Evolutionary conservation across 1,140 invertebrate species (phyloP), one percentile per base, ranked within the genome.

Genomic region (Diachasma alloeum): DNA sequence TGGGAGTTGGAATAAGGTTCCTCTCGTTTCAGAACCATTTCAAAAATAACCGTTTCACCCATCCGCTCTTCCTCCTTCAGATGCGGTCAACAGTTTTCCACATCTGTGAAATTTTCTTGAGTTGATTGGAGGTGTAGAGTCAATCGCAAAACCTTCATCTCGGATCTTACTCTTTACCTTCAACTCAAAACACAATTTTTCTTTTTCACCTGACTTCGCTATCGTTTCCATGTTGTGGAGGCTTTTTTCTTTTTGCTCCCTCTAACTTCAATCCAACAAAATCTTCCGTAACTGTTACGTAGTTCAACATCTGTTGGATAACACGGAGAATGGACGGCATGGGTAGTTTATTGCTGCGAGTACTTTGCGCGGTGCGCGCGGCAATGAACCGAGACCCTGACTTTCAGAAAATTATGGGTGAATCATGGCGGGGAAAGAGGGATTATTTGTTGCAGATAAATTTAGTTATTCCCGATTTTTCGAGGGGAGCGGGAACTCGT

Each of bases 1-100:
- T 39, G 67, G 48, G 67, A 72, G 37, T 53, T 56, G 70, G 26
- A 42, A 42, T 71, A 48, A 67, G 74, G 44, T 75, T 44, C 75
- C 53, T 69, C n/a, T 66, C n/a, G 11, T 68, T 68, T 67, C 44
- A 15, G 13, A 42, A 71, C 53, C 66, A 78, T 78, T 78, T 74
- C 22, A 78, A 68, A 77, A 78, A 78, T 78, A 74, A 77, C 75
- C 75, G 75, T 77, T 72, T 77, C 53, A 77, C 75, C 69, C 69
- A 72, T 26, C 56, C 46, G 11, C 26, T 53, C 19, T 36, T n/a
- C 24, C 68, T 70, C 39, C 68, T 42, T 72, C 44, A 24, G 69
- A 26, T 63, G 59, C 59, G 59, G 59, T 63, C 59, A 63, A 31
- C 19, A 26, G 59, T 26, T 63, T 63, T 63, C 59, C 48, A 63